phyloP scores from a whole-genome alignment of 2,113 vertebrate genomes.

The Talpa occidentalis region DNA sequence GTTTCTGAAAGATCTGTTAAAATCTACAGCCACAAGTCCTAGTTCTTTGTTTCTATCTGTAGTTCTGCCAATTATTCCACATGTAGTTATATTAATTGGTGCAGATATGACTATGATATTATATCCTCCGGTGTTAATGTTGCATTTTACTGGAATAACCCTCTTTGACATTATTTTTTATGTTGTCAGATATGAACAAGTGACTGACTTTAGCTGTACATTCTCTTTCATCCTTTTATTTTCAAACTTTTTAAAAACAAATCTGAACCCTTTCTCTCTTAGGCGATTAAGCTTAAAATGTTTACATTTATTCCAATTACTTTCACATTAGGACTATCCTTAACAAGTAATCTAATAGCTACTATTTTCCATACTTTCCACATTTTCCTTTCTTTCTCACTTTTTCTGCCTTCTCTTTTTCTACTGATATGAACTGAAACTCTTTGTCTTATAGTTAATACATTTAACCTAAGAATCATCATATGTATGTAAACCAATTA shows the following conservation, averaged over 20 bases:
- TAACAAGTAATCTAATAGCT: neutral
- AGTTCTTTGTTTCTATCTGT: neutral
- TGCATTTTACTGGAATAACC: neutral
- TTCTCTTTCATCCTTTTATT: neutral
- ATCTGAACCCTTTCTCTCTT: neutral
- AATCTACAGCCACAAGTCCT: neutral
- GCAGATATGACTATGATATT: neutral
- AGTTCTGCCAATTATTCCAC: neutral
- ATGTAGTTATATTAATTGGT: neutral
- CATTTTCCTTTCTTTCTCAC: neutral
- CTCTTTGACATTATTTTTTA: neutral
- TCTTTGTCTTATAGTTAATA: neutral
- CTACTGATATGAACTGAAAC: neutral
- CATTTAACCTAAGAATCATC: neutral
- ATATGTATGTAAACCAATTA: neutral
- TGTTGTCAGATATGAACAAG: neutral
- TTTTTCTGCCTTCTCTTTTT: neutral
- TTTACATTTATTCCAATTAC: neutral
- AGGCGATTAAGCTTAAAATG: neutral
- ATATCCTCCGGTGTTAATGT: neutral
- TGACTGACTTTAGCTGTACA: neutral
- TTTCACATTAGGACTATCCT: neutral
- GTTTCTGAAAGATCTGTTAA: neutral
- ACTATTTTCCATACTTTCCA: neutral
- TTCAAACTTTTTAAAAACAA: neutral